Evolutionary conservation across 1,140 invertebrate species (phyloP).

Genomic region (Bombus fervidus): DNA sequence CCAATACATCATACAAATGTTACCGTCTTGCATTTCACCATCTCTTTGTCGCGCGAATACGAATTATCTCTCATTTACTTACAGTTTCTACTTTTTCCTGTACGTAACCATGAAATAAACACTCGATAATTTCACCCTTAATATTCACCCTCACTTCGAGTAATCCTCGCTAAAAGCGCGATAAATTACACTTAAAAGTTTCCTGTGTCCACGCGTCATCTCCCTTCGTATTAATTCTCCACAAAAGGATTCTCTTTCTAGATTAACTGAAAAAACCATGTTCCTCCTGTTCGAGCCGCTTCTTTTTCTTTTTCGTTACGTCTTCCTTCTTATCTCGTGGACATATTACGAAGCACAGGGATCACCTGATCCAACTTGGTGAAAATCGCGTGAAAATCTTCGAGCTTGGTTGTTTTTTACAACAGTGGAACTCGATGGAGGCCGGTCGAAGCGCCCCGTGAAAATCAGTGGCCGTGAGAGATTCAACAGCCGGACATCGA

Average conservation of each 20-base stretch:
- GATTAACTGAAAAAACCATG: not conserved
- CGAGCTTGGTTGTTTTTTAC: not conserved
- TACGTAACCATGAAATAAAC: not conserved
- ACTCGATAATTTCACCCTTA: not conserved
- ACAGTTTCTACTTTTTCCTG: not conserved
- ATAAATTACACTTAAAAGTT: not conserved
- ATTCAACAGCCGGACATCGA: constrained; percentile 40
- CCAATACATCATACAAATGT: too few species aligned
- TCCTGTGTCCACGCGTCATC: not conserved
- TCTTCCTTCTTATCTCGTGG: not conserved
- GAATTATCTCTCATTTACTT: not conserved
- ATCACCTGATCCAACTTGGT: not conserved
- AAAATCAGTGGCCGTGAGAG: constrained; percentile 48
- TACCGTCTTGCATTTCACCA: too few species aligned
- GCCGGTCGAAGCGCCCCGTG: constrained; percentile 22
- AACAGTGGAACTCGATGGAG: not conserved
- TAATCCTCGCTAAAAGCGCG: not conserved
- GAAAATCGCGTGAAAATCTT: not conserved
- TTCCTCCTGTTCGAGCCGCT: not conserved
- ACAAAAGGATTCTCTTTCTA: not conserved
- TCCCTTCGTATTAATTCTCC: not conserved
- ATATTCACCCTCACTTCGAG: not conserved
- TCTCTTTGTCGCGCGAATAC: too few species aligned
- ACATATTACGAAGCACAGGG: not conserved
- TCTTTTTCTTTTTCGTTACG: not conserved